Evolutionary conservation across 2,888 invertebrate species (phyloP), one percentile per base, ranked within the genome.

Genomic region (Cerastis rubricosa): DNA sequence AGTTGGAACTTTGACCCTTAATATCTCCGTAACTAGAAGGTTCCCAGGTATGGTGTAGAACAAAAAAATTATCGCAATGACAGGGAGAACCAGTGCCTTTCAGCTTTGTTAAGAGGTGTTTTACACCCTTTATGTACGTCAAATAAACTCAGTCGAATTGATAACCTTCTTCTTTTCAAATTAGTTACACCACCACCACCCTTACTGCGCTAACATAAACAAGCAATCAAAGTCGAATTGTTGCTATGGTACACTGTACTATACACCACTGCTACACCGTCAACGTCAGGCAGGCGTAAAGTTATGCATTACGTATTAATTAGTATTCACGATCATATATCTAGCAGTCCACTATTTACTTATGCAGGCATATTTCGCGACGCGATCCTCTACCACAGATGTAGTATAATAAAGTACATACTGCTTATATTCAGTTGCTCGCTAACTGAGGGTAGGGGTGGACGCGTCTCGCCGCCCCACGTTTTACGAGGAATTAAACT

Each of bases 351-450:
- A 64, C 22, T 83, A 80, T 77, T 81, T 82, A 82, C 78, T 74
- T 63, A 83, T 85, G 85, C 81, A 81, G 66, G 64, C 77, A 80
- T 83, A 87, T 80, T 85, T 83, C 75, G 69, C 76, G 72, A 57
- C 69, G 71, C 76, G 73, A 57, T 78, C 57, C 35, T 29, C 22
- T 74, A 19, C 70, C 63, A 79, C 43, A 64, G 61, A 71, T 11
- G 61, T 45, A 43, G 17, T 81, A 80, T 61, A 75, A 12, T 29
- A 63, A 43, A 59, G n/a, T 35, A 65, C 47, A 54, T 61, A 61
- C 19, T 51, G 61, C 14, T 54, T 77, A 75, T 47, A 67, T 6
- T 43, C 82, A 88, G 89, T 87, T 71, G 78, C 80, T 78, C 65
- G 54, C 84, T 68, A 49, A 69, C 81, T 57, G 43, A 68, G 72